Conservation (phyloP, 2,113 vertebrate species). For the Ia io region DNA sequence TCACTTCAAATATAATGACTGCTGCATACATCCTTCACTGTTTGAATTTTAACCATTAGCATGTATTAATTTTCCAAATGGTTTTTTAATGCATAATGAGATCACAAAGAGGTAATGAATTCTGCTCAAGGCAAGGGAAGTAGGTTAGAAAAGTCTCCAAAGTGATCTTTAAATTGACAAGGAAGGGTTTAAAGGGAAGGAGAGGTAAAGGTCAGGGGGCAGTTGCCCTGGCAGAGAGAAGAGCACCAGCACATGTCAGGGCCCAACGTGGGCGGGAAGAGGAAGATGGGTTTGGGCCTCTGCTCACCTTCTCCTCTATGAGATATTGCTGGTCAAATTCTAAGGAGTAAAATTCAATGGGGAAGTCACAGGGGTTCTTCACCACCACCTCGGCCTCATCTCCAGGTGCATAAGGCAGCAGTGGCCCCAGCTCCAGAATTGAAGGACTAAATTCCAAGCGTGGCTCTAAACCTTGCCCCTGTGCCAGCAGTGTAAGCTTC, state of each 20-base stretch:
- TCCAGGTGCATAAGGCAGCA: conserved; percentile 81
- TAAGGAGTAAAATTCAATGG: conserved; percentile 92
- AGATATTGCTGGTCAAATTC: conserved; percentile 91
- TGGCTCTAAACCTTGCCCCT: conserved; percentile 88
- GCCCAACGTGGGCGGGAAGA: not conserved
- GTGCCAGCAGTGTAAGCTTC: conserved; percentile 77
- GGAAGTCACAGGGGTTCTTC: conserved; percentile 90
- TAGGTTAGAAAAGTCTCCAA: not conserved
- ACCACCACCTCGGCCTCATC: conserved; percentile 83
- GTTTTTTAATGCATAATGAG: not conserved
- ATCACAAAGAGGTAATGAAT: not conserved
- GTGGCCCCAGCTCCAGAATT: conserved; percentile 83
- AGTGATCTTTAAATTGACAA: not conserved
- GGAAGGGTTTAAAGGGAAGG: not conserved
- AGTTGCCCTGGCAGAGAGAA: not conserved
- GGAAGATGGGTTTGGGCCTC: not conserved
- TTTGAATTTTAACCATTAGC: not conserved
- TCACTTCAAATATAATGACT: conserved; percentile 16
- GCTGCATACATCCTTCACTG: not conserved
- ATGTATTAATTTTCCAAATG: not conserved
- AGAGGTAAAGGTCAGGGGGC: not conserved
- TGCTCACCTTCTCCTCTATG: conserved; percentile 89
- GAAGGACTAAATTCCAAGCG: conserved; percentile 85
- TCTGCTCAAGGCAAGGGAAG: not conserved
- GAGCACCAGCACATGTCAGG: not conserved